Percentiles rank a stretch among this genome's conserved stretches.
phyloP scores from a whole-genome alignment of 2,797 vertebrate species.

The Ctenosaura bakeri region DNA sequence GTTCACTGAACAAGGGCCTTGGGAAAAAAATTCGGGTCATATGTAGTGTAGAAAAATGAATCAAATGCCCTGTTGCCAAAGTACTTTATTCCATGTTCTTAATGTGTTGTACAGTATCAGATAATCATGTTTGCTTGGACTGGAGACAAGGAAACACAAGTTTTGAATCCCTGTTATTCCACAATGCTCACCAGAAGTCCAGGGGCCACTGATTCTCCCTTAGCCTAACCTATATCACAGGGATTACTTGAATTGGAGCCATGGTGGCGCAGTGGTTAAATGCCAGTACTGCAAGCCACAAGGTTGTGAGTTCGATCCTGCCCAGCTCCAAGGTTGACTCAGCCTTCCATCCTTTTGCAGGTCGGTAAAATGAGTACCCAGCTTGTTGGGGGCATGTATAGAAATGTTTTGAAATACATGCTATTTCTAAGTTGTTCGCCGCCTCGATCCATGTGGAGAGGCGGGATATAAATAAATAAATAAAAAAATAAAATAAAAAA shows the following conservation, averaged over 20 bases:
- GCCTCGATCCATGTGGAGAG: too few relatives aligned
- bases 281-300: too few relatives aligned
- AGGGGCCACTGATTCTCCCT: not conserved
- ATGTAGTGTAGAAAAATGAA: not conserved
- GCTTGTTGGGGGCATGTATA: too few relatives aligned
- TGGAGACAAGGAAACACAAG: not conserved
- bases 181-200: not conserved
- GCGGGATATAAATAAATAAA: too few relatives aligned
- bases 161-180: not conserved
- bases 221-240: not conserved
- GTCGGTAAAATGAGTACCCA: too few relatives aligned
- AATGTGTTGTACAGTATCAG: not conserved
- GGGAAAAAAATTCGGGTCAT: not conserved
- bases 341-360: too few relatives aligned
- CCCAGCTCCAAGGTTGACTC: too few relatives aligned
- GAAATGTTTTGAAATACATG: too few relatives aligned
- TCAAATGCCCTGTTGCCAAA: not conserved
- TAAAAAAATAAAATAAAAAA: too few relatives aligned
- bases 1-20: not conserved
- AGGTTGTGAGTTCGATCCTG: too few relatives aligned
- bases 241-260: not conserved
- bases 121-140: not conserved
- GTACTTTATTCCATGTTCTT: not conserved
- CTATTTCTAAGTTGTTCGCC: too few relatives aligned
- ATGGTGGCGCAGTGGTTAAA: too few relatives aligned